phyloP scores from a whole-genome alignment of 2,888 invertebrate species.

The Julus scanicus region DNA sequence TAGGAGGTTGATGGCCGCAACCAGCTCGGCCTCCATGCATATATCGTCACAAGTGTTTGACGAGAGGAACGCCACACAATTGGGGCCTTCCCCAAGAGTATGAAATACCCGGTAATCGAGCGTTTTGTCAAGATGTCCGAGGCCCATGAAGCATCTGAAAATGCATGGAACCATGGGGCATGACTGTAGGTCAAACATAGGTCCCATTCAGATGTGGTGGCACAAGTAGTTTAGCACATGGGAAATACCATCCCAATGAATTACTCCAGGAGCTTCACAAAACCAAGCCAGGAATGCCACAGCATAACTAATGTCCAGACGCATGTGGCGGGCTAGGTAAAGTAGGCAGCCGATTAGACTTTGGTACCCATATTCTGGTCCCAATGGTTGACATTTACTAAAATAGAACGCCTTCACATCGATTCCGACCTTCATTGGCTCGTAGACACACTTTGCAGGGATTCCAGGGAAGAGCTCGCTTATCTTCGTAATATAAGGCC shows the following conservation, averaged over 20 bases:
- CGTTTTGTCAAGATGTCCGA: no score
- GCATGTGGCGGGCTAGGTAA: not conserved
- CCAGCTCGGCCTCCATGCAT: conserved; percentile 61
- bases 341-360: not conserved
- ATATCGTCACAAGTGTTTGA: conserved; percentile 60
- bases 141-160: conserved; percentile 6
- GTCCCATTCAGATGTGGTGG: not conserved
- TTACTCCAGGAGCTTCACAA: not conserved
- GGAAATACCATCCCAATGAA: not conserved
- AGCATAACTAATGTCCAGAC: not conserved
- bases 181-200: no score
- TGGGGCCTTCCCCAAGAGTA: no score
- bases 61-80: no score
- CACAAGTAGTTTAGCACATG: not conserved
- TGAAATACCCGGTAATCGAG: not conserved
- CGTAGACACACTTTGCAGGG: no score
- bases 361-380: not conserved
- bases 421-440: no score
- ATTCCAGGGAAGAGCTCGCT: no score
- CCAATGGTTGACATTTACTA: no score
- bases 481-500: no score
- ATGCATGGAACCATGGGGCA: not conserved
- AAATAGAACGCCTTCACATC: no score
- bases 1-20: conserved; percentile 59
- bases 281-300: no score